Evolutionary conservation across 2,888 invertebrate species (phyloP).

Genomic region (Sphaerolaimus hirsutus): DNA sequence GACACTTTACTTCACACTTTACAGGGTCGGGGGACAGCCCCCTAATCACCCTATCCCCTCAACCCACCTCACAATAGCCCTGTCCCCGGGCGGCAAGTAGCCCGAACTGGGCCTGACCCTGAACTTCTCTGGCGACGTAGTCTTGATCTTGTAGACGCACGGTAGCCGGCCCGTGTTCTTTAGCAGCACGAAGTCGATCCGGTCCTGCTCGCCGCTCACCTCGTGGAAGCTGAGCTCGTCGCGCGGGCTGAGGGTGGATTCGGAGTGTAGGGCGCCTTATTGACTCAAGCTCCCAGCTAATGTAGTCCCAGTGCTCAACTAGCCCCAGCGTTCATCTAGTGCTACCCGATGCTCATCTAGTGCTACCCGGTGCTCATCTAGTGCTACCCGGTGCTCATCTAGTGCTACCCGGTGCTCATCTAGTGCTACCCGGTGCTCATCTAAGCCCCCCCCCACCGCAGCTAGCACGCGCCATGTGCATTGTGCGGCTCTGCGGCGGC

Average conservation of each 20-base stretch:
- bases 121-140: conserved; percentile 81
- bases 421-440: too few relatives aligned
- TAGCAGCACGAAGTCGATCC: conserved; percentile 12
- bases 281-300: not conserved
- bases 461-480: too few relatives aligned
- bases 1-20: too few relatives aligned
- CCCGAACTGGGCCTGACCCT: conserved; percentile 70
- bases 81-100: conserved; percentile 40
- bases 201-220: conserved; percentile 12
- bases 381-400: too few relatives aligned
- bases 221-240: conserved; percentile 12
- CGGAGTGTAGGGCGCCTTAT: not conserved
- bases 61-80: conserved; percentile 35
- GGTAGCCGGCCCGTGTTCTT: conserved; percentile 10
- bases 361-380: too few relatives aligned
- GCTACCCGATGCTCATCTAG: too few relatives aligned
- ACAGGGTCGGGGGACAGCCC: too few relatives aligned
- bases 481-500: too few relatives aligned
- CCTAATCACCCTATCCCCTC: too few relatives aligned
- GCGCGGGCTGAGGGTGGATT: conserved; percentile 9
- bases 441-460: too few relatives aligned
- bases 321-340: not conserved
- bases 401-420: too few relatives aligned
- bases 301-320: not conserved
- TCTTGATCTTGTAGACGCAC: conserved; percentile 49